Evolutionary conservation across 1,140 invertebrate genomes (phyloP).

Genomic region (Euborellia annulipes): DNA sequence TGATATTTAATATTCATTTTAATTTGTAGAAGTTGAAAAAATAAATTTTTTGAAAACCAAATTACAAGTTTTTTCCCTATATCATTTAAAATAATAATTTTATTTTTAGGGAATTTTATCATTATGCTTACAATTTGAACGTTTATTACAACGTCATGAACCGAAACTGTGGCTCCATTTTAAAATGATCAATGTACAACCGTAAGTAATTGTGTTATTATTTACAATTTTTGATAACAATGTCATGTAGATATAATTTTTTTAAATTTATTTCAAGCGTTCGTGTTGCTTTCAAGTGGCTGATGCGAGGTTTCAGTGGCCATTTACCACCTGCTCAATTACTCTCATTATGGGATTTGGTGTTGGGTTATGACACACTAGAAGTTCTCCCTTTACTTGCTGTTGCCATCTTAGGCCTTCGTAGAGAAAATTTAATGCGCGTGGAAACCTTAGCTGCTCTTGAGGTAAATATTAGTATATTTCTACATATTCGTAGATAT

Average conservation of each 20-base stretch:
- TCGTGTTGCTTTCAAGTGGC: constrained; percentile 85
- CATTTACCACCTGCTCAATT: constrained; percentile 84
- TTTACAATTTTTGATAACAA: not conserved
- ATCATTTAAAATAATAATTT: too few species aligned
- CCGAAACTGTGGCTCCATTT: constrained; percentile 83
- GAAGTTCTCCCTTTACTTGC: constrained; percentile 78
- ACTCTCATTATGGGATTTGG: constrained; percentile 78
- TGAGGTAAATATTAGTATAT: too few species aligned
- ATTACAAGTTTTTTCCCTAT: too few species aligned
- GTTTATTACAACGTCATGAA: constrained; percentile 78
- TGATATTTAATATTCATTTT: too few species aligned
- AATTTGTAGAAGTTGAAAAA: too few species aligned
- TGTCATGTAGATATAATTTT: too few species aligned
- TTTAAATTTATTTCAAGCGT: constrained; percentile 38
- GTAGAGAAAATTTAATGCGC: constrained; percentile 83
- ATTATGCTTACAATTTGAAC: constrained; percentile 71
- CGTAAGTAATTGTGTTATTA: constrained; percentile 46
- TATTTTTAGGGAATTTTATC: constrained; percentile 76
- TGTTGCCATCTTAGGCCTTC: constrained; percentile 76
- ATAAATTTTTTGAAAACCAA: too few species aligned
- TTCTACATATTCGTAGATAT: too few species aligned
- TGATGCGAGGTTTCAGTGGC: constrained; percentile 87
- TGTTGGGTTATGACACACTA: constrained; percentile 80
- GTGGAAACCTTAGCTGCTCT: constrained; percentile 68
- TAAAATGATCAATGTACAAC: constrained; percentile 68